These are phyloP conservation scores for Chromis chromis DNA, from an alignment of 2,797 vertebrate genomes.

Conservation along the genomic window DNA sequence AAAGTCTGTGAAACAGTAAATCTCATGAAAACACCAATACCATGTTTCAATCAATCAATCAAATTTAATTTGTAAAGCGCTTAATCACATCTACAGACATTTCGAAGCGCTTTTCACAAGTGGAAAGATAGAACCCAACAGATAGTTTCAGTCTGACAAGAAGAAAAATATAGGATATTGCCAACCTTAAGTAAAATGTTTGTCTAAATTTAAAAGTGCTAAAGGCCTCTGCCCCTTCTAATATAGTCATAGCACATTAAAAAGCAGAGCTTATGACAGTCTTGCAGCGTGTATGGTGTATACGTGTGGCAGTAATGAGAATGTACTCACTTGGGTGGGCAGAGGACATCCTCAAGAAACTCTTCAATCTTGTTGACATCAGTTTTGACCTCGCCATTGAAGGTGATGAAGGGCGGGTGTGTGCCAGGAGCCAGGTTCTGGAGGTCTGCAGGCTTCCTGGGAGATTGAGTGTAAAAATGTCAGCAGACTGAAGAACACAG, in stretches of 20 bases:
- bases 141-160: no score
- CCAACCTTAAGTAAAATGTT: neutral
- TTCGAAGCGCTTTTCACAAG: no score
- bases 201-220: neutral
- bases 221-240: neutral
- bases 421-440: conserved; percentile 98
- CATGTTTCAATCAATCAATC: no score
- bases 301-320: conserved; percentile 14
- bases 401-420: conserved; percentile 98
- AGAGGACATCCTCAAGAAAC: conserved; percentile 96
- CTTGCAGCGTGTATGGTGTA: conserved; percentile 1
- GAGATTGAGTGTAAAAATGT: conserved; percentile 13
- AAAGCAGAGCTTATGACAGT: neutral
- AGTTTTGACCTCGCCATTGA: conserved; percentile 96
- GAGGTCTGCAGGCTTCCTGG: conserved; percentile 96
- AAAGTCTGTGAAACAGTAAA: no score
- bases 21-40: no score
- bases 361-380: conserved; percentile 99
- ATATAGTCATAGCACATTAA: no score
- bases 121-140: no score
- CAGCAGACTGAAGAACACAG: neutral
- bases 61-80: no score
- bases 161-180: neutral
- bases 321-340: conserved; percentile 94
- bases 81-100: no score